Evolutionary conservation across 2,888 invertebrate species (phyloP), one percentile per base, ranked within the genome.

Genomic region (Pantelozetes paolii): DNA sequence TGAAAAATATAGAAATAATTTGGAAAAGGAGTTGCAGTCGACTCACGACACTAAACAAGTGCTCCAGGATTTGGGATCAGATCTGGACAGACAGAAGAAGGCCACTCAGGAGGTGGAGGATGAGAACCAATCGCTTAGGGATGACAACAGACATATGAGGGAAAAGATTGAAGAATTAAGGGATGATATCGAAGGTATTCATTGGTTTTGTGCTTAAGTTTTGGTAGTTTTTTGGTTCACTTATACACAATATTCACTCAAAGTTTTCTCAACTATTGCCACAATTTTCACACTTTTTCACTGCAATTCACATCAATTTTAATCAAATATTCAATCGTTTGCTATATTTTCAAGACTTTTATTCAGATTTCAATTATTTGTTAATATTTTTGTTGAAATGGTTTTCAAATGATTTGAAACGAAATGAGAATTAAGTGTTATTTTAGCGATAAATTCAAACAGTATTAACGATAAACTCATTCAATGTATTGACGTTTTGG

Each of bases 21-120:
- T 77, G 15, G 77, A 77, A 40, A 57, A 36, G 15, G 73, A 77
- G 23, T 75, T 75, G 45, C 32, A 70, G 23, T 69, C 74, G 26
- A 23, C 75, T 0, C 18, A 74, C 28, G 69, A 70, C 32, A 76
- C 73, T 57, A 69, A 73, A 32, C 64, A 45, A 50, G 75, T 70
- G 9, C 45, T 72, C 18, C 64, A 71, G 28, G 73, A 69, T 0
- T 32, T 77, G 28, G 73, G 74, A n/a, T 48, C 71, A 15, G 76
- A 76, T 73, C 71, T 76, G 40, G 64, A 71, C 36, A 54, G 73
- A 13, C 70, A 76, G 70, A 74, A 75, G 18, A 13, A 36, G 13
- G 70, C 77, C 20, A 72, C 71, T 54, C 64, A 72, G 13, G 70
- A 40, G 45, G 32, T 74, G n/a, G 69, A 72, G 18, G 30, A 28